Evolutionary conservation across 2,113 vertebrate species (phyloP), one percentile per base, ranked within the genome.

Genomic region (Corythaixoides concolor): DNA sequence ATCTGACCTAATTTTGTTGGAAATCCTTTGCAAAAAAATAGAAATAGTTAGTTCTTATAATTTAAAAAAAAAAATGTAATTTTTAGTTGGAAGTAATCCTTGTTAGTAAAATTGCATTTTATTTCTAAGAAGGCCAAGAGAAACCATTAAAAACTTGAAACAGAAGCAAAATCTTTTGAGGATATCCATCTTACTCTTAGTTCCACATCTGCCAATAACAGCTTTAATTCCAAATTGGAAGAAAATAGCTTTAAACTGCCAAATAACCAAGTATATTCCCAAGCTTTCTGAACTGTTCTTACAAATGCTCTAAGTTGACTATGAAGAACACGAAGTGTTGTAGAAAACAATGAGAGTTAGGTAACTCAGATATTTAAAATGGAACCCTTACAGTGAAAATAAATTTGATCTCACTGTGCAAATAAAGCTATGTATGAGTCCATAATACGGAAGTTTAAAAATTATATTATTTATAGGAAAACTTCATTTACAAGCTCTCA

Each of bases 131-230:
- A 75, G 6, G 13, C 50, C 16, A 14, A 55, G 37, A 67, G 26
- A 85, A 95, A 37, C 8, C 6, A 82, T 63, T 79, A 63, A 30
- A 88, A 85, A 22, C 33, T 90, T 76, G 21, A 97, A 83, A 90
- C 5, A 83, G n/a, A 85, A 82, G 33, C 8, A 66, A 88, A 81
- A 69, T 58, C 56, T 37, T 86, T 73, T 45, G 56, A 85, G 35
- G 45, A 22, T 49, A 86, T 49, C 11, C 53, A 87, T 17, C 27
- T 64, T 67, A 66, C 27, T 39, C 56, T 63, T 67, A 74, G 22
- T 59, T 91, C 47, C 13, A 47, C 47, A 67, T 70, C 30, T 85
- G 37, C 32, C 81, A 95, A 75, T 24, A 77, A 84, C 53, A 41
- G 16, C 14, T 94, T 80, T 69, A 80, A 89, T 93, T 89, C 39